These are phyloP conservation scores for Zosterops borbonicus DNA, from an alignment of 2,113 vertebrate genomes.

Conservation along the genomic window DNA sequence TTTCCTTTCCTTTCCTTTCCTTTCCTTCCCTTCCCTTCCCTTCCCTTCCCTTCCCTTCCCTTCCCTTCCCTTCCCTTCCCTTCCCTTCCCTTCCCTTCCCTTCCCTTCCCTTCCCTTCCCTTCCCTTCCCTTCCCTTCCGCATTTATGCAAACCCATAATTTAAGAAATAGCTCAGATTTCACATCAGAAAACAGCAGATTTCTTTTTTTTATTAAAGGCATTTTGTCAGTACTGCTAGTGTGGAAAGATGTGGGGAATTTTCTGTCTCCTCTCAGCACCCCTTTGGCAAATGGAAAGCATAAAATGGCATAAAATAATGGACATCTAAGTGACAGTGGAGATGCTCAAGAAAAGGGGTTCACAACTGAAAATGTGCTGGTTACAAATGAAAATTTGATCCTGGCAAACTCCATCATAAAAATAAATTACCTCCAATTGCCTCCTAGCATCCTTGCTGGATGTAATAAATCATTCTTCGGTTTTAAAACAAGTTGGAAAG, in stretches of 20 bases:
- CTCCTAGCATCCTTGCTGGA: neutral
- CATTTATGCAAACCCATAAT: neutral
- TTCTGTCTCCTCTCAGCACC: neutral
- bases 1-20: neutral
- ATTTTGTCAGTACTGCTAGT: neutral
- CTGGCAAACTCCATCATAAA: neutral
- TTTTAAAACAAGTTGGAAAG: neutral
- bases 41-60: neutral
- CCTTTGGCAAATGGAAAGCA: neutral
- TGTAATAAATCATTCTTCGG: neutral
- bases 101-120: no score
- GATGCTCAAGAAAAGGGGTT: neutral
- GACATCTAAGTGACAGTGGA: neutral
- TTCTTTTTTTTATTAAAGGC: neutral
- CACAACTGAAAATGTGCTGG: neutral
- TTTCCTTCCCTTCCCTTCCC: neutral
- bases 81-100: no score
- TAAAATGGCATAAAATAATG: neutral
- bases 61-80: no score
- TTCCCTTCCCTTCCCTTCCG: no score
- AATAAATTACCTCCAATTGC: neutral
- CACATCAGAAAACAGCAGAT: neutral
- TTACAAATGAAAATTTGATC: neutral
- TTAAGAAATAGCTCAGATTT: constrained; percentile 7
- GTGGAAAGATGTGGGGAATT: neutral